These are phyloP conservation scores for Augochlorella aurata DNA, from an alignment of 2,888 invertebrate species.

Conservation along the genomic window DNA sequence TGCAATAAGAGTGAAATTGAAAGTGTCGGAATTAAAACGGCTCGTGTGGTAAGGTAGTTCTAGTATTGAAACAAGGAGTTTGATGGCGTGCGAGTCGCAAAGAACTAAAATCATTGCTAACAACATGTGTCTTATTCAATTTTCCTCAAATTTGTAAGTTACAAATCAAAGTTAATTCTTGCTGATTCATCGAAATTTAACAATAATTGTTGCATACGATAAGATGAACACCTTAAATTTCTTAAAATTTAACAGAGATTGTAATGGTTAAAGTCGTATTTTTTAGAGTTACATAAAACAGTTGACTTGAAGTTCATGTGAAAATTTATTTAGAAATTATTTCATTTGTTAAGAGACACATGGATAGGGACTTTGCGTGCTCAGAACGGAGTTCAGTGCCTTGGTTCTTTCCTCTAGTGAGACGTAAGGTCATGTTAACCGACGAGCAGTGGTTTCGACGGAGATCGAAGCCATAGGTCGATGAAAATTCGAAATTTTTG, in stretches of 20 bases:
- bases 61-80: neutral
- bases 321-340: no score
- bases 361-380: neutral
- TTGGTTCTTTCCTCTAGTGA: conserved; percentile 41
- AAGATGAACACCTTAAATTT: neutral
- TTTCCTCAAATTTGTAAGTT: neutral
- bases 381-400: conserved; percentile 20
- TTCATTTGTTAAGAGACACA: neutral
- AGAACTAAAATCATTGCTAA: neutral
- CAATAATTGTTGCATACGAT: neutral
- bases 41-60: neutral
- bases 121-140: neutral
- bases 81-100: neutral
- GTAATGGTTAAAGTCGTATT: neutral
- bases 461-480: neutral
- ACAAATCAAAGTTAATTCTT: neutral
- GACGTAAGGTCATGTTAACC: neutral
- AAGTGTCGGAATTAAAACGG: neutral
- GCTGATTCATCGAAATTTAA: neutral
- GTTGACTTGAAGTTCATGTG: neutral
- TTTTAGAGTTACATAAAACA: neutral
- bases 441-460: neutral
- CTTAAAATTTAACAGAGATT: neutral
- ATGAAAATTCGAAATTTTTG: conserved; percentile 13
- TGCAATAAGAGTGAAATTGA: neutral